Conservation (phyloP, 1,140 invertebrate species). For the Marisa cornuarietis region DNA sequence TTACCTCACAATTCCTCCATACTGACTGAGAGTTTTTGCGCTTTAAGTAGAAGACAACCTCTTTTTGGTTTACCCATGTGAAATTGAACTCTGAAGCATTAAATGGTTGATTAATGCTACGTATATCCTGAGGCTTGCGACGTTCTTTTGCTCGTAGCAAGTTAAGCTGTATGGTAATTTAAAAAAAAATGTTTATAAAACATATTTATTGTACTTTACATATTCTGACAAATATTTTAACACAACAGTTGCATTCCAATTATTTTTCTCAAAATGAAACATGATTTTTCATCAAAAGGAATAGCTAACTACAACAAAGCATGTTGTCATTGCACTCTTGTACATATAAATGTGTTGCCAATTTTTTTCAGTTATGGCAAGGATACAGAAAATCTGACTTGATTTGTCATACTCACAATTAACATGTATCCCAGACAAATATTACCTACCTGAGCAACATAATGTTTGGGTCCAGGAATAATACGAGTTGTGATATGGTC, state of each 20-base stretch:
- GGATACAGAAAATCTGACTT: too few species aligned
- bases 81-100: slow-evolving; percentile 76
- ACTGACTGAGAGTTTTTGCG: neutral
- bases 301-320: too few species aligned
- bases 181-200: too few species aligned
- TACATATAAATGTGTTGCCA: too few species aligned
- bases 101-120: slow-evolving; percentile 72
- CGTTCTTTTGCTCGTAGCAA: slow-evolving; percentile 71
- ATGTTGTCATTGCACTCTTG: too few species aligned
- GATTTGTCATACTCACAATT: neutral
- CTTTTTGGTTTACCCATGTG: slow-evolving; percentile 71
- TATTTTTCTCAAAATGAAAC: too few species aligned
- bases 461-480: slow-evolving; percentile 48
- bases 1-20: slow-evolving; percentile 23
- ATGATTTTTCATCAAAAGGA: too few species aligned
- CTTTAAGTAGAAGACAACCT: slow-evolving; percentile 70
- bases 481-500: slow-evolving; percentile 51
- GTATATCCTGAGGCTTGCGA: slow-evolving; percentile 72
- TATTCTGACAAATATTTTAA: too few species aligned
- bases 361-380: too few species aligned
- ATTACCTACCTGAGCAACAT: slow-evolving; percentile 50
- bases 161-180: slow-evolving; percentile 71
- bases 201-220: too few species aligned
- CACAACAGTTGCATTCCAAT: too few species aligned
- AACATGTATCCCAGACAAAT: neutral